phyloP scores from a whole-genome alignment of 2,113 vertebrate species.

The Delphinus delphis region DNA sequence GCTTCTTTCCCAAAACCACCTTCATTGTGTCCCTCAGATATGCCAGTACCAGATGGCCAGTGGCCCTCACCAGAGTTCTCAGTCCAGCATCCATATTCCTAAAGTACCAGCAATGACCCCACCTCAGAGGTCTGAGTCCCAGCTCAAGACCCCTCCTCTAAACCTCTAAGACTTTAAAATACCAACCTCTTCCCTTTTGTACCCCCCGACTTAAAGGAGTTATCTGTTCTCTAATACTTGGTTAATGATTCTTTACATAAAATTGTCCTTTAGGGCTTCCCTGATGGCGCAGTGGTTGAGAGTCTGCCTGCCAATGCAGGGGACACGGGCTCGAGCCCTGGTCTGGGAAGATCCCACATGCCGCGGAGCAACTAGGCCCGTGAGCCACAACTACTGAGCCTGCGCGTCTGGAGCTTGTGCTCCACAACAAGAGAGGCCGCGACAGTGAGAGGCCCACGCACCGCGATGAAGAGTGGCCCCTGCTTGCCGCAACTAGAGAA shows the following conservation, averaged over 20 bases:
- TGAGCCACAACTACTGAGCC: too few relatives aligned
- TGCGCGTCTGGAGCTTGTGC: too few relatives aligned
- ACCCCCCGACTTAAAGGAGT: neutral
- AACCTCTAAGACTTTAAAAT: neutral
- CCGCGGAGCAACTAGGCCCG: too few relatives aligned
- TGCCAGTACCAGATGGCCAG: neutral
- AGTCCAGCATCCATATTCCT: neutral
- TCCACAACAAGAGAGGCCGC: too few relatives aligned
- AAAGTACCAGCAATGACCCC: neutral
- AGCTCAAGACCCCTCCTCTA: neutral
- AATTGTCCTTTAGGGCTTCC: neutral
- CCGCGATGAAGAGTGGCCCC: too few relatives aligned
- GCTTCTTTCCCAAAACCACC: neutral
- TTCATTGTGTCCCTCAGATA: neutral
- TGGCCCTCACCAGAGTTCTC: neutral
- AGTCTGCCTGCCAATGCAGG: too few relatives aligned
- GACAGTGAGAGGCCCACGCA: too few relatives aligned
- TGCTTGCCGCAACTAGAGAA: too few relatives aligned
- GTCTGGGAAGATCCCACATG: too few relatives aligned
- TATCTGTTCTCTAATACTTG: neutral
- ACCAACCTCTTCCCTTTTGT: neutral
- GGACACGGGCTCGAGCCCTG: neutral
- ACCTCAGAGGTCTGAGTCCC: neutral
- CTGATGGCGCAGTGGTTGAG: too few relatives aligned
- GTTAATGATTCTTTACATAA: neutral